phyloP scores from a whole-genome alignment of 2,113 vertebrate species.

The Sinocyclocheilus maitianheensis region DNA sequence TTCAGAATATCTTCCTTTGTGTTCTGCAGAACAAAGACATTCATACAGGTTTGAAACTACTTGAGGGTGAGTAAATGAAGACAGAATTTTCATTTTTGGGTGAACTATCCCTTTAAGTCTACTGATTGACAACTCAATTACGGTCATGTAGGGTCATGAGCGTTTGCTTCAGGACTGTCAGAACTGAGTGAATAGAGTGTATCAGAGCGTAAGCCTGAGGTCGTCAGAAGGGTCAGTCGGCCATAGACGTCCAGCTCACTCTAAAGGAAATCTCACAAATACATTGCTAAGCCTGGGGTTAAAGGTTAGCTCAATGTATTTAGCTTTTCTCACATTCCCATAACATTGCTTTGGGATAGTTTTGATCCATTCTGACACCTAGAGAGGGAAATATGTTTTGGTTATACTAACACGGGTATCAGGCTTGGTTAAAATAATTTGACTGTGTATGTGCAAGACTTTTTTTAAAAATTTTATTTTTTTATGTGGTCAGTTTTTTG shows the following conservation, averaged over 20 bases:
- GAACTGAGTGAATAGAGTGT: constrained; percentile 41
- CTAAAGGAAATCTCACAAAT: constrained; percentile 49
- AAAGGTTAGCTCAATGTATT: constrained; percentile 58
- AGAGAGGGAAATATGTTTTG: neutral
- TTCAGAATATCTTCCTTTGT: too few species aligned
- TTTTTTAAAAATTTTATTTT: too few species aligned
- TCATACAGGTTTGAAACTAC: too few species aligned
- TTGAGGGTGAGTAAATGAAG: too few species aligned
- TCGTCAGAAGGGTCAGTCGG: constrained; percentile 25
- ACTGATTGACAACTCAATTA: constrained; percentile 48
- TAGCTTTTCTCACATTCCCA: constrained; percentile 64
- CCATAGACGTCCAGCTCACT: constrained; percentile 22
- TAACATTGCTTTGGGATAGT: neutral
- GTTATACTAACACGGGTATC: neutral
- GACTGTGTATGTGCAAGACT: neutral
- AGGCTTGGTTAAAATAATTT: neutral
- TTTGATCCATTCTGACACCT: constrained; percentile 10
- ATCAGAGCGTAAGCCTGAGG: constrained; percentile 44
- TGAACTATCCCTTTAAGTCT: neutral
- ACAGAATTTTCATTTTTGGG: too few species aligned
- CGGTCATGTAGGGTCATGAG: constrained; percentile 26
- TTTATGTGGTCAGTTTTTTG: neutral
- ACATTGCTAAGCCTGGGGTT: constrained; percentile 36
- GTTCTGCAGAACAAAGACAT: too few species aligned
- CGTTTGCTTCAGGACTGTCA: constrained; percentile 16